Percentiles rank a stretch among this genome's conserved stretches.
phyloP scores from a whole-genome alignment of 2,888 invertebrate species.

The Fragum whitleyi region DNA sequence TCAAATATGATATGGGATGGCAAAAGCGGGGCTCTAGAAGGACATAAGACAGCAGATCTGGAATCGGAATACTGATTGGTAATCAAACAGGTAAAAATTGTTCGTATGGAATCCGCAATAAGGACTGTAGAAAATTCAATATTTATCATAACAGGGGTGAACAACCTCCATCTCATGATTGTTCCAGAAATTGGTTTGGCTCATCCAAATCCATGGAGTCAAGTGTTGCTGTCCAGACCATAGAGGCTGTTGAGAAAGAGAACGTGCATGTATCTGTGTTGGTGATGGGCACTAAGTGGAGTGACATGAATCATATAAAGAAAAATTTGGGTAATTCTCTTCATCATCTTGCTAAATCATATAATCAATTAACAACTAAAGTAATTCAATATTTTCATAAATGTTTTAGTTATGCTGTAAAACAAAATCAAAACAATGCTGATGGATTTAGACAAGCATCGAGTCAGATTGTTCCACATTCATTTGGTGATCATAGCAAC shows the following conservation, averaged over 20 bases:
- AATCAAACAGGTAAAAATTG: neutral
- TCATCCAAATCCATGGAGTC: constrained; percentile 1
- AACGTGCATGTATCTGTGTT: neutral
- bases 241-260: neutral
- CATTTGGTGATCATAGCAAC: constrained; percentile 11
- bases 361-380: neutral
- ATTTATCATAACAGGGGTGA: neutral
- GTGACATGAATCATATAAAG: constrained; percentile 40
- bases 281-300: neutral
- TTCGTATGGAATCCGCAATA: neutral
- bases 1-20: constrained; percentile 19
- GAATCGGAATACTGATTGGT: constrained; percentile 4
- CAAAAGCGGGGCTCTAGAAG: constrained; percentile 9
- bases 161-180: neutral
- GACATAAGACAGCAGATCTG: constrained; percentile 12
- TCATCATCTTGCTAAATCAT: neutral
- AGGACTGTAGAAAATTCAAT: neutral
- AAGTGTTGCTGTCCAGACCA: neutral
- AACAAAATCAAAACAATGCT: neutral
- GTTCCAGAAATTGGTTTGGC: neutral
- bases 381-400: neutral
- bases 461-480: constrained; percentile 1
- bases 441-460: neutral
- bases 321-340: constrained; percentile 29
- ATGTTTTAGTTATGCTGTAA: constrained; percentile 6